These are phyloP conservation scores for Lasioglossum albipes DNA, from an alignment of 1,140 invertebrate genomes.

Conservation along the genomic window DNA sequence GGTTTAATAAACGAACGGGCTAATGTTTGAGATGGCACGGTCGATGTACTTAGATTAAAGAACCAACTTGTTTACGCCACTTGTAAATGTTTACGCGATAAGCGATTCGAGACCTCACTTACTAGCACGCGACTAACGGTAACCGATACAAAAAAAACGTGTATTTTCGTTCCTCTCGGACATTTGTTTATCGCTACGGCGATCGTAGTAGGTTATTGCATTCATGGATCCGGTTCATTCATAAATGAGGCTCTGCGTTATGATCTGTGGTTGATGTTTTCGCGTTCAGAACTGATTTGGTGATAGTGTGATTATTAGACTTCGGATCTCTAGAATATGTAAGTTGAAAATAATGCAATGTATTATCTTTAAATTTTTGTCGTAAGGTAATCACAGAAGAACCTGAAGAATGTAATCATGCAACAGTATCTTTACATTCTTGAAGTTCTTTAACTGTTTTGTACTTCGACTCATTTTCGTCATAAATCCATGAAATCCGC, in stretches of 20 bases:
- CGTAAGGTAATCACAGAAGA: no score
- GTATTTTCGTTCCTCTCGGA: slow-evolving; percentile 42
- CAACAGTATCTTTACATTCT: no score
- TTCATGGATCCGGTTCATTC: slow-evolving; percentile 25
- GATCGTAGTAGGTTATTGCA: slow-evolving; percentile 15
- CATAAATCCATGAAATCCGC: no score
- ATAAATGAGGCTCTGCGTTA: background rate
- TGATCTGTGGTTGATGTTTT: no score
- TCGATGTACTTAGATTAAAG: slow-evolving; percentile 58
- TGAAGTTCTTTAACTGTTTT: no score
- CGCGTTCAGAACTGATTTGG: no score
- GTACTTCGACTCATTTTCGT: no score
- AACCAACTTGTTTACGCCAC: slow-evolving; percentile 67
- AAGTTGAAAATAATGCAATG: no score
- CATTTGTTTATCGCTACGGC: slow-evolving; percentile 40
- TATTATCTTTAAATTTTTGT: no score
- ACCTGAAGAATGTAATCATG: no score
- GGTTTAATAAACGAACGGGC: slow-evolving; percentile 46
- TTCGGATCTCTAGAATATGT: no score
- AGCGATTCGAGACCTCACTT: slow-evolving; percentile 66
- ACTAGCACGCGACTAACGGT: slow-evolving; percentile 50
- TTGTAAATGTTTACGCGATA: slow-evolving; percentile 72
- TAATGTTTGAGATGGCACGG: slow-evolving; percentile 38
- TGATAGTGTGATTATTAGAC: no score
- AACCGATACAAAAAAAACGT: slow-evolving; percentile 41